phyloP scores from a whole-genome alignment of 2,888 invertebrate species.

The Dryocosmus kuriphilus region DNA sequence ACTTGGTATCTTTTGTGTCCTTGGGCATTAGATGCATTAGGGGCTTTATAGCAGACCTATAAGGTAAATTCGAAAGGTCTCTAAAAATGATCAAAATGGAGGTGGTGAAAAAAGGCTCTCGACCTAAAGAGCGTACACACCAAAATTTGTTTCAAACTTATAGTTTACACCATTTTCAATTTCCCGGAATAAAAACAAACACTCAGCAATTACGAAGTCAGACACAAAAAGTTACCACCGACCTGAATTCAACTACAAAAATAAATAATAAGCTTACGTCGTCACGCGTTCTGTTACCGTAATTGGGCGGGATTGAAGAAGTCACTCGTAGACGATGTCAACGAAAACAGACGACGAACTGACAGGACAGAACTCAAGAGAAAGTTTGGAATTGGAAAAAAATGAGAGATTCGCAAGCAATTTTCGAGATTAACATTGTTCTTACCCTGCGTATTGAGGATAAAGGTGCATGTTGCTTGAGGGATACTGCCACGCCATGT shows the following conservation, averaged over 20 bases:
- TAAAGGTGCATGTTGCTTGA: constrained; percentile 74
- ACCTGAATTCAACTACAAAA: background rate
- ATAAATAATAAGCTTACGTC: background rate
- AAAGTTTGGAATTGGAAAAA: background rate
- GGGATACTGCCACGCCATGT: constrained; percentile 75
- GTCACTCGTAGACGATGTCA: background rate
- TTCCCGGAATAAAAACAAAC: background rate
- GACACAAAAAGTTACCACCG: background rate
- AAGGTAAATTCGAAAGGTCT: constrained; percentile 3
- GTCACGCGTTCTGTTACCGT: background rate
- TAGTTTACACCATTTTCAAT: background rate
- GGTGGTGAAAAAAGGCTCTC: background rate
- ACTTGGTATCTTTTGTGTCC: background rate
- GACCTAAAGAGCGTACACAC: background rate
- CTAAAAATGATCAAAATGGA: background rate
- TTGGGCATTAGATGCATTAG: background rate
- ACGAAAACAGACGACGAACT: background rate
- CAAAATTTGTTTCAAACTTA: background rate
- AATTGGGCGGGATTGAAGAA: background rate
- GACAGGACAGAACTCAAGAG: background rate
- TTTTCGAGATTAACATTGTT: background rate
- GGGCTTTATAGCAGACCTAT: background rate
- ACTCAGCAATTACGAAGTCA: background rate
- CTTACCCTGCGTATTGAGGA: constrained; percentile 73
- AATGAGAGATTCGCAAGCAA: background rate